Evolutionary conservation across 2,113 vertebrate species (phyloP), one percentile per base, ranked within the genome.

Genomic region (Upupa epops): DNA sequence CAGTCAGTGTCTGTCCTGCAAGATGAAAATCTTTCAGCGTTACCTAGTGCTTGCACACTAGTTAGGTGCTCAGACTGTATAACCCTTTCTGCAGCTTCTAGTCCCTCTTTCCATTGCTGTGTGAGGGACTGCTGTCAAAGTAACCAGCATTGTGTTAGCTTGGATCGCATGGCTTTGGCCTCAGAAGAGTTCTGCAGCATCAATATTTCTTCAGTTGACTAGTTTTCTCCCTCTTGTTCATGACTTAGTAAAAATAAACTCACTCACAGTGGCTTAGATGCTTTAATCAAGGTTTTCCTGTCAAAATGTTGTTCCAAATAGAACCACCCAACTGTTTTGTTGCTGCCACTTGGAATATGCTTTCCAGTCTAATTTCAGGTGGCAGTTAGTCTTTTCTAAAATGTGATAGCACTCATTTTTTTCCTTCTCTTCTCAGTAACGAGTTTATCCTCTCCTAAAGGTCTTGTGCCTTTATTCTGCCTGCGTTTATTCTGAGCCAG

Each of bases 91-190:
- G 48, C 80, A 90, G 83, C 61, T 92, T 86, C 58, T 83, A 56
- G 56, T 92, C 66, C 70, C 31, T 65, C 26, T 91, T 92, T 92
- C 95, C 84, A 92, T 89, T 91, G 63, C 22, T 76, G 5, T 73
- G 14, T 15, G 28, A 76, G 60, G 68, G 51, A 55, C 83, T 73
- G 34, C 45, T 87, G 1, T 79, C 55, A 70, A 32, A 54, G 32
- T 79, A 91, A 61, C 42, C 55, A 91, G 46, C 42, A 26, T 72
- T 28, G 36, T 79, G 25, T 48, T 85, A 75, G 17, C 51, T 86
- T 76, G 74, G 18, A 46, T 90, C 26, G 21, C 78, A 64, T 36
- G 16, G 37, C 60, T 92, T 89, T 92, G 59, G 29, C 26, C 29
- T 79, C 73, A 60, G 61, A 90, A 92, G 70, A 65, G n/a, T 64